Conservation (phyloP, 1,140 invertebrate genomes). For the Mycetomoellerius zeteki region DNA sequence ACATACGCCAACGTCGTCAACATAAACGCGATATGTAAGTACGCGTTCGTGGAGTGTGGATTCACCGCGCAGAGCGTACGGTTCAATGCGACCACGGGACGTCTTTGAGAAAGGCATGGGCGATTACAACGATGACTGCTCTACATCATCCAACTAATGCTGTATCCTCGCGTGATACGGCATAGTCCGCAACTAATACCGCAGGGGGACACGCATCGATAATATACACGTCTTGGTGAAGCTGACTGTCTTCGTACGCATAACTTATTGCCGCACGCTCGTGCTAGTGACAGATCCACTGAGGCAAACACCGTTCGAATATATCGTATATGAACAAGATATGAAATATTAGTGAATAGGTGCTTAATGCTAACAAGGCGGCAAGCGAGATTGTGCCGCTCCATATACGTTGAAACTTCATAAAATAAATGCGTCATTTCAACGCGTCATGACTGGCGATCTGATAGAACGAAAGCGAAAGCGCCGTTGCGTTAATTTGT, state of each 20-base stretch:
- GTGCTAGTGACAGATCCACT: slow-evolving; percentile 29
- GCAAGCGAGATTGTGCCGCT: slow-evolving; percentile 27
- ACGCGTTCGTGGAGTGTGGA: slow-evolving; percentile 34
- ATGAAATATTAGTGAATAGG: slow-evolving; percentile 65
- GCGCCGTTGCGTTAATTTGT: slow-evolving; percentile 15
- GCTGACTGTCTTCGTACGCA: slow-evolving; percentile 24
- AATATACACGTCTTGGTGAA: slow-evolving; percentile 38
- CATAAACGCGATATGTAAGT: slow-evolving; percentile 44
- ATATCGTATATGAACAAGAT: slow-evolving; percentile 42
- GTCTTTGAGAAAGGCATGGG: slow-evolving; percentile 50
- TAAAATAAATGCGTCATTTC: slow-evolving; percentile 38
- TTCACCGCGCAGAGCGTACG: slow-evolving; percentile 15
- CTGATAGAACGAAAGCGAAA: slow-evolving; percentile 53
- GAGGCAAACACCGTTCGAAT: slow-evolving; percentile 5
- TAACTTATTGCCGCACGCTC: slow-evolving; percentile 35
- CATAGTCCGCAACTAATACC: slow-evolving; percentile 17
- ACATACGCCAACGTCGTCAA: slow-evolving; percentile 66
- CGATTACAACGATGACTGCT: slow-evolving; percentile 64
- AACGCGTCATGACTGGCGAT: slow-evolving; percentile 47
- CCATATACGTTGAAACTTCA: slow-evolving; percentile 49
- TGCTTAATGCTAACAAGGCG: slow-evolving; percentile 63
- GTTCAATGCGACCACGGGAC: slow-evolving; percentile 56
- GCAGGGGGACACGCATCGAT: slow-evolving; percentile 26
- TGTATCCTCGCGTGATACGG: slow-evolving; percentile 40
- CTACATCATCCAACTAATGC: slow-evolving; percentile 51